Evolutionary conservation across 2,888 invertebrate species (phyloP).

Genomic region (Tubulanus polymorphus): DNA sequence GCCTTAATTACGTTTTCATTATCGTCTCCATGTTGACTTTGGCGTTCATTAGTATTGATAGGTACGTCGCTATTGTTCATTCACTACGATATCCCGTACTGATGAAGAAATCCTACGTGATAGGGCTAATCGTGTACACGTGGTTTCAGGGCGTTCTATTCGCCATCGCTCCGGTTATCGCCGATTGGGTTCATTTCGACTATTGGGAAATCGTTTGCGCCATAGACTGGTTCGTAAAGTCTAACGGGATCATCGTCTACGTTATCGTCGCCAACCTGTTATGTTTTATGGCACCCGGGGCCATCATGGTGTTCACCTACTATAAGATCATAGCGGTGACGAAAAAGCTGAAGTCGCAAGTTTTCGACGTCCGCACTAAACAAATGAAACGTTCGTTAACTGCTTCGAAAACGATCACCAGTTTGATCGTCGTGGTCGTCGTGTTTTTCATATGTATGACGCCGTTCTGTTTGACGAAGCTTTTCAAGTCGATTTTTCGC

Average conservation of each 20-base stretch:
- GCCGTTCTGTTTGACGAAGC: constrained; percentile 50
- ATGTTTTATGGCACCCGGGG: constrained; percentile 41
- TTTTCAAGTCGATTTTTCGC: constrained; percentile 44
- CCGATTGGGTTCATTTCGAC: constrained; percentile 43
- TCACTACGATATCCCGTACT: constrained; percentile 32
- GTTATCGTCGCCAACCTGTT: constrained; percentile 39
- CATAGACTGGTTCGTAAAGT: constrained; percentile 40
- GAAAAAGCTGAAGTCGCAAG: constrained; percentile 12
- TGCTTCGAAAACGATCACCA: constrained; percentile 30
- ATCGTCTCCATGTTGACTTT: constrained; percentile 51
- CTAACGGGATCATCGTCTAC: constrained; percentile 31
- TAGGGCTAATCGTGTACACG: constrained; percentile 27
- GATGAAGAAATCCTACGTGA: constrained; percentile 24
- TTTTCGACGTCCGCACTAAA: constrained; percentile 13
- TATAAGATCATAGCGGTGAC: constrained; percentile 21
- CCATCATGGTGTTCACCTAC: constrained; percentile 35
- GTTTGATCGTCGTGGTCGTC: constrained; percentile 43
- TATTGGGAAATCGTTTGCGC: constrained; percentile 51
- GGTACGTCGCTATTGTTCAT: constrained; percentile 40
- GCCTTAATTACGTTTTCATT: constrained; percentile 46
- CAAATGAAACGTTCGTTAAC: too few species aligned
- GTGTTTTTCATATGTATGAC: constrained; percentile 49
- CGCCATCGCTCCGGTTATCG: constrained; percentile 30
- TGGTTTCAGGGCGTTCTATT: constrained; percentile 46
- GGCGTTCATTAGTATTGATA: constrained; percentile 46